Conservation (phyloP, 2,888 invertebrate genomes). For the Minunthozetes semirufus region DNA sequence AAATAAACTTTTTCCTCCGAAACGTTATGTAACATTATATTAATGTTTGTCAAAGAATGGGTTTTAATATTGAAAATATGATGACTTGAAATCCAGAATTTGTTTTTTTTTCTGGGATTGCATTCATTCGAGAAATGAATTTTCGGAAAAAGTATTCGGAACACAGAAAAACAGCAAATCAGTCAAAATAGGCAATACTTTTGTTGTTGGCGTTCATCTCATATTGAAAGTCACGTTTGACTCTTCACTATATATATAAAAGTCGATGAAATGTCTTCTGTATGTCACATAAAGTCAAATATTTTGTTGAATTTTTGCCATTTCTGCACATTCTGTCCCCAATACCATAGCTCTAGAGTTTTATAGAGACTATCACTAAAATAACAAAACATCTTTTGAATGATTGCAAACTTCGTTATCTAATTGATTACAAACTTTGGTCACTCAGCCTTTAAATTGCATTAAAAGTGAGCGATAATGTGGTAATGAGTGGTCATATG, state of each 20-base stretch:
- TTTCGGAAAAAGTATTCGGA: neutral
- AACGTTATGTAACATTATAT: no score
- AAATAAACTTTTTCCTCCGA: no score
- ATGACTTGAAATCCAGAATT: no score
- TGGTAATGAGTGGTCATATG: neutral
- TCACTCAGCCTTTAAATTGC: neutral
- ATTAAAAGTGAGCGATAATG: neutral
- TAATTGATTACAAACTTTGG: neutral
- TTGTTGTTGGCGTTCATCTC: neutral
- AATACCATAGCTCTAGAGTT: neutral
- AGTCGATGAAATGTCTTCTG: conserved; percentile 2
- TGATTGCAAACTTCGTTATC: neutral
- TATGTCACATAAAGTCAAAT: neutral
- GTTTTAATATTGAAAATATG: no score
- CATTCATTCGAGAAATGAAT: no score
- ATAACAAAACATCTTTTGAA: neutral
- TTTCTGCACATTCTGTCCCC: neutral
- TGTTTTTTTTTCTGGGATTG: no score
- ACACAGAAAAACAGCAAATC: neutral
- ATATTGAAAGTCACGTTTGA: neutral
- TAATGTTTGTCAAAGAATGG: no score
- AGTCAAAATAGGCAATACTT: neutral
- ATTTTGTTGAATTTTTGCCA: conserved; percentile 1
- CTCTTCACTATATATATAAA: neutral
- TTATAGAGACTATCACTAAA: neutral